Percentiles rank a stretch among this genome's conserved stretches.
Conservation (phyloP, 1,140 invertebrate genomes). For the Listronotus bonariensis region DNA sequence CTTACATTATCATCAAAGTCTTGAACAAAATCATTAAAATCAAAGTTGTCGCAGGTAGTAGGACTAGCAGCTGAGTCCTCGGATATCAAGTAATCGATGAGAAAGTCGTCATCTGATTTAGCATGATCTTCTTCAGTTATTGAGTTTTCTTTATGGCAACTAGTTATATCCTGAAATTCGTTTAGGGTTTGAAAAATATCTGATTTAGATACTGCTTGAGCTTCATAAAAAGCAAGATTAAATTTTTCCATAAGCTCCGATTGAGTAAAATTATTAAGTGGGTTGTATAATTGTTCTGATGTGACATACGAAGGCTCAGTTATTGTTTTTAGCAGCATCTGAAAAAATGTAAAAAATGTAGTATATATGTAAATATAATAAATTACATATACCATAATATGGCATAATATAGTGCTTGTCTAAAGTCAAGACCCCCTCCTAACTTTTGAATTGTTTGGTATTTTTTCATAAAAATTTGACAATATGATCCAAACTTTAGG, state of each 20-base stretch:
- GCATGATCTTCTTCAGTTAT: slow-evolving; percentile 29
- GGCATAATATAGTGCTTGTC: too few species aligned
- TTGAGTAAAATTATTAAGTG: slow-evolving; percentile 46
- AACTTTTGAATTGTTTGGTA: too few species aligned
- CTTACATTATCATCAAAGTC: slow-evolving; percentile 45
- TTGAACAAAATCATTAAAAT: slow-evolving; percentile 48
- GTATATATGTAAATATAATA: too few species aligned
- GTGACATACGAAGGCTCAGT: slow-evolving; percentile 18
- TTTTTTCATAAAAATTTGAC: too few species aligned
- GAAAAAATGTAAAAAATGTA: background rate
- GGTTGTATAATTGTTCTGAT: slow-evolving; percentile 40
- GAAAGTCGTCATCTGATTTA: slow-evolving; percentile 39
- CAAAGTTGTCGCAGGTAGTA: slow-evolving; percentile 44
- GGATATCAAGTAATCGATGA: slow-evolving; percentile 47
- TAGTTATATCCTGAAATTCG: slow-evolving; percentile 24
- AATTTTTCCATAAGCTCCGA: slow-evolving; percentile 53
- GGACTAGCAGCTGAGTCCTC: slow-evolving; percentile 38
- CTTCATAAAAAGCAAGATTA: slow-evolving; percentile 53
- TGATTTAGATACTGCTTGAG: slow-evolving; percentile 43
- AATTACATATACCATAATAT: too few species aligned
- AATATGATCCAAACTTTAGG: background rate
- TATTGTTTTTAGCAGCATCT: slow-evolving; percentile 35
- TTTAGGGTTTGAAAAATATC: slow-evolving; percentile 43
- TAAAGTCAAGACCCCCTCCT: too few species aligned
- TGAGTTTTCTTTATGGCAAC: slow-evolving; percentile 3